Evolutionary conservation across 1,140 invertebrate genomes (phyloP).

Genomic region (Brachionus koreanus): DNA sequence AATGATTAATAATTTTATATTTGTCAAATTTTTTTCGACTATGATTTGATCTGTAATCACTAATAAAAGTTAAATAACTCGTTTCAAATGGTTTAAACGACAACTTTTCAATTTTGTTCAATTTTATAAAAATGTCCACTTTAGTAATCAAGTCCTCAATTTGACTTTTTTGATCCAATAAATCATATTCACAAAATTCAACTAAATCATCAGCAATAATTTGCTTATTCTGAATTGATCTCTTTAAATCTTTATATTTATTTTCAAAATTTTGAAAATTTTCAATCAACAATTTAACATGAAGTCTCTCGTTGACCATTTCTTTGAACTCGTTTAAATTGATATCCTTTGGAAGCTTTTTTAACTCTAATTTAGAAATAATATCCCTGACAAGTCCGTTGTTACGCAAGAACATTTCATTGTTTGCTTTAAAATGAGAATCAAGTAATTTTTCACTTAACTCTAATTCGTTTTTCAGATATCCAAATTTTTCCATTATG

Average conservation of each 20-base stretch:
- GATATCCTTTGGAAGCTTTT: background rate
- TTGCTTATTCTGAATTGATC: background rate
- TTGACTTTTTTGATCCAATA: constrained; percentile 10
- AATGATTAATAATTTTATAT: constrained; percentile 28
- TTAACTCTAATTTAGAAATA: background rate
- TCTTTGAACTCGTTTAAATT: background rate
- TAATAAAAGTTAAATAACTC: background rate
- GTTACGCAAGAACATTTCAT: background rate
- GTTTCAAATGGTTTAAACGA: constrained; percentile 8
- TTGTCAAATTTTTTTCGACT: background rate
- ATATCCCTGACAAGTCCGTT: background rate
- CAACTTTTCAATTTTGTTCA: background rate
- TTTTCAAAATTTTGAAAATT: background rate
- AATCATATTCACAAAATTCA: constrained; percentile 12
- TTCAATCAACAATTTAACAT: background rate
- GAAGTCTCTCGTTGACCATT: background rate
- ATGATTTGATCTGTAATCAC: constrained; percentile 24
- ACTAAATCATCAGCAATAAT: background rate
- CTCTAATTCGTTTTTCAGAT: background rate
- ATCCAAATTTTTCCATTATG: background rate
- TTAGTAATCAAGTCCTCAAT: background rate
- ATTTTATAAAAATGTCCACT: background rate
- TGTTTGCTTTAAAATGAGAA: background rate
- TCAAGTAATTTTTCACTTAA: background rate
- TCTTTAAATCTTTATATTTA: background rate